Conservation (phyloP, 2,797 vertebrate genomes). For the Molossus alvarezi region DNA sequence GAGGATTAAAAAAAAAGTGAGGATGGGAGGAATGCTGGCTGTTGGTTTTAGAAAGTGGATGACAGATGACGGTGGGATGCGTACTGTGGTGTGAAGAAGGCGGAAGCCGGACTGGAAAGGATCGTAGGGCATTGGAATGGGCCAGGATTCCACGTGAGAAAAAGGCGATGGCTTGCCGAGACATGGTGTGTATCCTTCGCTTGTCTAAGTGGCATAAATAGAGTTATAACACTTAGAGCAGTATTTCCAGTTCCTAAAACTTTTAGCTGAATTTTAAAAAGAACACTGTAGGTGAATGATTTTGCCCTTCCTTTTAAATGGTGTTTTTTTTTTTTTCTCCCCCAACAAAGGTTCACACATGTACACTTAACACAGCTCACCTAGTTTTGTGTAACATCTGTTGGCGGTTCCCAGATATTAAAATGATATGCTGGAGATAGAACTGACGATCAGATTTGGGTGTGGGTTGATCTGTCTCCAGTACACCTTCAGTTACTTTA, state of each 20-base stretch:
- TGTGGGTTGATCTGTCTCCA: constrained; percentile 69
- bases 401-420: constrained; percentile 41
- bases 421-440: constrained; percentile 51
- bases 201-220: background rate
- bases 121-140: background rate
- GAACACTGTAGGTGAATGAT: background rate
- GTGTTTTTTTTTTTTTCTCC: accelerated
- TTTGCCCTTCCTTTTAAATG: background rate
- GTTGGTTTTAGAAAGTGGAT: background rate
- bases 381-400: constrained; percentile 65
- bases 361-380: background rate
- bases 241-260: background rate
- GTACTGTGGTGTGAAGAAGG: background rate
- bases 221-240: background rate
- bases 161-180: background rate
- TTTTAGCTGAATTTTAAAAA: constrained; percentile 17
- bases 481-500: constrained; percentile 75
- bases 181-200: background rate
- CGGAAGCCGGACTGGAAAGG: background rate
- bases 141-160: background rate
- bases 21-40: background rate
- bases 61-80: too few species aligned
- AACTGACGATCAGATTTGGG: constrained; percentile 62
- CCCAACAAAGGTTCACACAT: background rate
- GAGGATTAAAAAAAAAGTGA: background rate